Evolutionary conservation across 1,140 invertebrate species (phyloP), one percentile per base, ranked within the genome.

Genomic region (Andricus grossulariae): DNA sequence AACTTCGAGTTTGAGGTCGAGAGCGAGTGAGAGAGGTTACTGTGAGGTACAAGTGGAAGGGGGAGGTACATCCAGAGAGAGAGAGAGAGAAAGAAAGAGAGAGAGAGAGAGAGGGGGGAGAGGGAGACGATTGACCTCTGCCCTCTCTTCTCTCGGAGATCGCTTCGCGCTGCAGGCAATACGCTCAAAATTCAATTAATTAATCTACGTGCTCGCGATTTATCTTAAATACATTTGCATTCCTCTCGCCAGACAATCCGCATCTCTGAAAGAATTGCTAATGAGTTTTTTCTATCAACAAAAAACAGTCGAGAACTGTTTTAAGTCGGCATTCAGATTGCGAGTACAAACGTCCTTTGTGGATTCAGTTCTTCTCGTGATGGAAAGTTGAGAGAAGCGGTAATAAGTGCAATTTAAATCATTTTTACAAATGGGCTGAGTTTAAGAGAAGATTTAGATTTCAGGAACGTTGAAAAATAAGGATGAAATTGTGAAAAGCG

Each of bases 121-220:
- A 32, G 60, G 32, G 60, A 39, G 60, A 16, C 60, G 60, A 66
- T 66, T 66, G 60, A 66, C 60, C 60, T 66, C 25, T 66, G 60
- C 11, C 32, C 60, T 66, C 60, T 66, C 21, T 60, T 32, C 21
- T 57, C 60, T 66, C 60, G 5, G 6, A 13, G 60, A 66, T 39
- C 60, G 60, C 32, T 66, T 66, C 3, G 25, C 57, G 32, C 60
- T 66, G 60, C 60, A 66, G 32, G 60, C 60, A 66, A 66, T 66
- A 66, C 60, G 32, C 60, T 66, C 60, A 66, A 66, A 66, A 66
- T 66, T 66, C 60, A 66, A 66, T 66, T 66, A 66, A 66, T 66
- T 66, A 66, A 66, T 66, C 60, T 66, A 66, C 60, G 60, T 66
- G 32, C 60, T 66, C 25, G 60, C 60, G 60, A 66, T 66, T 66